A percentile compares a stretch with the other conserved stretches of the same genome.
phyloP scores from a whole-genome alignment of 2,113 vertebrate genomes.

The Chitala chitala region DNA sequence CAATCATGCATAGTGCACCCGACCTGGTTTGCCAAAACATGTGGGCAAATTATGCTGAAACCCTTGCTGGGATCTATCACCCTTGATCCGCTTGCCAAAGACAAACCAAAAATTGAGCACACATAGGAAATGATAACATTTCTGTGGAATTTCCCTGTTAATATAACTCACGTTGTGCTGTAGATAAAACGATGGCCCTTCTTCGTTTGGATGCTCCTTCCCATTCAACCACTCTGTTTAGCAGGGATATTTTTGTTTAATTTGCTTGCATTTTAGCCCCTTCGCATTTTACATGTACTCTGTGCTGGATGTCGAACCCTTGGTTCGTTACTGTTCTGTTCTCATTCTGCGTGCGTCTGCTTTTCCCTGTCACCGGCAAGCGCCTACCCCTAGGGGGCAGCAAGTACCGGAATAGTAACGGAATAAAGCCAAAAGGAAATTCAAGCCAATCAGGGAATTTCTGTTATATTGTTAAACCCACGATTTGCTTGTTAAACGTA shows the following conservation, averaged over 20 bases:
- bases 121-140: background rate
- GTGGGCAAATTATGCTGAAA: background rate
- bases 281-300: too few relatives aligned
- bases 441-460: too few relatives aligned
- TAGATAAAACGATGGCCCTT: background rate
- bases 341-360: background rate
- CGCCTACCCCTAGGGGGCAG: conserved; percentile 17
- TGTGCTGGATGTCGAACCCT: too few relatives aligned
- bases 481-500: background rate
- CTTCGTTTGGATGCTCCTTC: background rate
- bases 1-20: background rate
- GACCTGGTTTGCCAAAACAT: background rate
- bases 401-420: background rate
- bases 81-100: background rate
- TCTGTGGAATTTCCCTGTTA: conserved; percentile 10
- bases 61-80: background rate
- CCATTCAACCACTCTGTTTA: background rate
- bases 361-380: background rate
- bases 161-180: background rate
- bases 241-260: background rate
- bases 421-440: background rate
- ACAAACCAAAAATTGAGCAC: background rate
- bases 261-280: too few relatives aligned
- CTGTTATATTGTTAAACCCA: too few relatives aligned
- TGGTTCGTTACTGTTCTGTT: background rate